A percentile compares a stretch with the other conserved stretches of the same genome.
phyloP scores from a whole-genome alignment of 2,113 vertebrate species.

The Sapayoa aenigma region DNA sequence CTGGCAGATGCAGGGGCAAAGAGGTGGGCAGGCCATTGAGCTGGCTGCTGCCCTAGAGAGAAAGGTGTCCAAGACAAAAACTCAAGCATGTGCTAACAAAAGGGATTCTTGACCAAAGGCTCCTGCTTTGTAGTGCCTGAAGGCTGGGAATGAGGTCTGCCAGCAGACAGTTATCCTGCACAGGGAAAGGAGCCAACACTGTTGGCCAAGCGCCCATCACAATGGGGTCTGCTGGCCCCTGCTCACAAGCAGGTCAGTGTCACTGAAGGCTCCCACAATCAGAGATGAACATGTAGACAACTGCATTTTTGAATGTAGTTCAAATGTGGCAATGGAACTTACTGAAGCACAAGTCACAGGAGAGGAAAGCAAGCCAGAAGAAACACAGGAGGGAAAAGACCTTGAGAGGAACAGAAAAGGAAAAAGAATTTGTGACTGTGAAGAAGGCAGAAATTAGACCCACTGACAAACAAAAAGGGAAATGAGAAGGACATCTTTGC shows the following conservation, averaged over 20 bases:
- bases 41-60: neutral
- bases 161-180: neutral
- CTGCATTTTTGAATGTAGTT: neutral
- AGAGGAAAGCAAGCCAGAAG: neutral
- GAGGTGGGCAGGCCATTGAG: neutral
- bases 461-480: neutral
- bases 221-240: neutral
- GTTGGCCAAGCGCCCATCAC: accelerated
- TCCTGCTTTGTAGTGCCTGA: neutral
- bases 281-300: neutral
- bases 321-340: neutral
- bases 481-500: neutral
- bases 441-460: neutral
- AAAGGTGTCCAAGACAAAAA: neutral
- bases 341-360: neutral
- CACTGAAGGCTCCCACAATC: neutral
- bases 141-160: neutral
- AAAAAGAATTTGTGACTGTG: neutral
- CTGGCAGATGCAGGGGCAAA: neutral
- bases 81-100: accelerated
- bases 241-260: neutral
- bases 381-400: neutral
- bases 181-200: accelerated
- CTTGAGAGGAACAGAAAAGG: neutral
- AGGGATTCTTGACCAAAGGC: neutral